Base-by-base conservation (phyloP, 2,113 vertebrate species). In the Osmerus mordax region DNA sequence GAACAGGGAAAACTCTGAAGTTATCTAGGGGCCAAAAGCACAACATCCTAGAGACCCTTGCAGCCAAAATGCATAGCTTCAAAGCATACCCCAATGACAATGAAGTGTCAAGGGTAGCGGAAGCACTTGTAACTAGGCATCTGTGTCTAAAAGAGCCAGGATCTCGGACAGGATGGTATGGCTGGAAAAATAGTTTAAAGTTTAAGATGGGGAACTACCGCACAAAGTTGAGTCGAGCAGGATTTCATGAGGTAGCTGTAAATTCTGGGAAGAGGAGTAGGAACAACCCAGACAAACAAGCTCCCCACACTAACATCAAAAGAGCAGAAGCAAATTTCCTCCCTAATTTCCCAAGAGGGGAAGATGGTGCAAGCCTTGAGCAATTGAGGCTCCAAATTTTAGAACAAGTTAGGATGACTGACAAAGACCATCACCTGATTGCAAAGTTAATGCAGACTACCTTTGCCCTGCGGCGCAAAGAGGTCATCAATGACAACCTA, bases 181-280 rank as follows among this genome's bases (percentile, higher is more conserved):
- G 75, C 3, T 83, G 75, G 74, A 71, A 70, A 59, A 75, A 72
- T 3, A 70, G 76, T 12, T 7, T 76, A 0, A 64, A 53, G n/a
- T 73, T 70, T 67, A 78, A 78, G n/a, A 80, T 23, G 71, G 77
- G 80, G 0, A 79, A 83, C 61, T 83, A 19, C 15, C 3, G 51
- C 0, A 36, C 52, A 3, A 84, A 72, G 28, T 47, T 74, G 25
- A 69, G 61, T 53, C 3, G 13, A 2, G 61, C 74, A n/a, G 66
- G 79, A 21, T 70, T 47, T 74, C 4, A 25, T 1, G 60, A 84
- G 67, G 47, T 77, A 59, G 29, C 69, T 23, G 41, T 84, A 25
- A 84, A 81, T 67, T n/a, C 71, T 6, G 74, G 71, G 12, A 83
- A 79, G 5, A 76, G 62, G 13, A 78, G 71, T 6, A 74, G 29